phyloP scores from a whole-genome alignment of 2,113 vertebrate species.

The Malurus cyaneus region DNA sequence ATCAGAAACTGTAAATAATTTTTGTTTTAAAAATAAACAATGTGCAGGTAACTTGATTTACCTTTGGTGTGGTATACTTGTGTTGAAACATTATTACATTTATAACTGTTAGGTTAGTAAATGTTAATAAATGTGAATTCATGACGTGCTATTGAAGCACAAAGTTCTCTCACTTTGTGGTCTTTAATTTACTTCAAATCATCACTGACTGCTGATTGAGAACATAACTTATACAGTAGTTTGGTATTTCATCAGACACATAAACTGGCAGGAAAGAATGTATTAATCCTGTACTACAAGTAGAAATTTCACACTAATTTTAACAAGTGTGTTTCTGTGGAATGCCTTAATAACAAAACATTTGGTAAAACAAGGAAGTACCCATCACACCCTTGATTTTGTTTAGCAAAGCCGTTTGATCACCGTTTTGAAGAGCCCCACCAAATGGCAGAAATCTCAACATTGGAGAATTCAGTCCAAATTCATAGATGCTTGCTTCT shows the following conservation, averaged over 20 bases:
- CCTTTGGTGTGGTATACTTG: not conserved
- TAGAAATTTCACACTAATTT: not conserved
- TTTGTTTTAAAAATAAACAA: not conserved
- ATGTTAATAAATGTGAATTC: not conserved
- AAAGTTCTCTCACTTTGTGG: not conserved
- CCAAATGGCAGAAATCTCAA: not conserved
- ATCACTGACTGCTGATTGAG: not conserved
- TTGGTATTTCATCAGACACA: not conserved
- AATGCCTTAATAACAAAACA: not conserved
- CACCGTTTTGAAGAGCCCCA: not conserved
- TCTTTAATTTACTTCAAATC: not conserved
- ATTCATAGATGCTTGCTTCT: not conserved
- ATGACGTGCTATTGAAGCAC: not conserved
- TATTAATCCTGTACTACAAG: not conserved
- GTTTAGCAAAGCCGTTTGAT: not conserved
- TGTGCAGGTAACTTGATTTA: not conserved
- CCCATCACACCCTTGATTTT: not conserved
- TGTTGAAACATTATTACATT: not conserved
- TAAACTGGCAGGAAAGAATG: not conserved
- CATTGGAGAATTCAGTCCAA: not conserved
- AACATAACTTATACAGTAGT: not conserved
- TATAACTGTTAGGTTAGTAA: not conserved
- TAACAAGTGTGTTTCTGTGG: not conserved
- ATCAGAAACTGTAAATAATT: not conserved
- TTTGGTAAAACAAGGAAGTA: not conserved